Base-by-base conservation (phyloP, 2,888 invertebrate species). In the Lepidonotus clava region DNA sequence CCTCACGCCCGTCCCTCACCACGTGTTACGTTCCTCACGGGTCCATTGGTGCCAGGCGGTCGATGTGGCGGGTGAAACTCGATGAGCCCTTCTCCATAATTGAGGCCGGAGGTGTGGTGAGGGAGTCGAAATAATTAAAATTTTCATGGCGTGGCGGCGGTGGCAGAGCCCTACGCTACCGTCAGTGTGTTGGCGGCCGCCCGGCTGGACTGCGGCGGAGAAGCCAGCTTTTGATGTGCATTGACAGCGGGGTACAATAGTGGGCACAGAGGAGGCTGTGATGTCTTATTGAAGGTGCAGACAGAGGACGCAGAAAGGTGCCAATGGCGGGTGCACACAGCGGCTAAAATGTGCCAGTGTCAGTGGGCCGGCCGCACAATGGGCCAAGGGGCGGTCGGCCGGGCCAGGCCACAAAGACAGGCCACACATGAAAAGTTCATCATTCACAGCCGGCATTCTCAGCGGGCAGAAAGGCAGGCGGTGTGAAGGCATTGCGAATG, bases 201-300 rank as follows among this genome's bases (percentile, higher is more conserved):
- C 28, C 6, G 61, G 61, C 11, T n/a, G 61, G 61, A 6, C 21
- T 51, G 51, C 21, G 51, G 51, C 21, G 51, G 14, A 21, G 51
- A 51, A 51, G 11, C 14, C 14, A 51, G 14, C 21, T 36, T 76
- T 76, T 76, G 76, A 76, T 76, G 76, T 76, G 36, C 14, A 76
- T 32, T 32, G 71, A 71, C 32, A 14, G 71, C 21, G 14, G 71
- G 34, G 8, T 6, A 71, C 71, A 71, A 71, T 71, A 71, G 14
- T 24, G 61, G 28, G 21, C 76, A 76, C 76, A 76, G 76, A 67
- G n/a, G 24, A 21, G 6, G 34, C 76, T 34, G 24, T 76, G 76
- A 76, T 76, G 76, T 76, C 76, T 76, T 76, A 76, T 76, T 76
- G 76, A 76, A 40, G 38, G 36, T n/a, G 24, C 76, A n/a, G 76